These are phyloP conservation scores for Dascillus cervinus DNA, from an alignment of 2,888 invertebrate genomes.

Conservation along the genomic window DNA sequence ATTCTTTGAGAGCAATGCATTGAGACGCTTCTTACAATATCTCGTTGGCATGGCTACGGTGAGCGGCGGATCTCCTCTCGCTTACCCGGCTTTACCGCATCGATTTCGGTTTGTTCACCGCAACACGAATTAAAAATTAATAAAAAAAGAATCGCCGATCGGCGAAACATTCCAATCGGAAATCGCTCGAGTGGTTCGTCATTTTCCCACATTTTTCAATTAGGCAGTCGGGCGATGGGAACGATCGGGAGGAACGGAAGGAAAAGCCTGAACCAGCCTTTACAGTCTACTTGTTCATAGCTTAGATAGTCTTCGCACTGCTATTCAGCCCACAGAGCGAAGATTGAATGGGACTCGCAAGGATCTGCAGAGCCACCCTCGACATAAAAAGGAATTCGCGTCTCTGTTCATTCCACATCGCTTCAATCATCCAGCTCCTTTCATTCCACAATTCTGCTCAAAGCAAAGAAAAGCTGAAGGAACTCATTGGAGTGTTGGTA, in stretches of 20 bases:
- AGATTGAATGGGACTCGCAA: background rate
- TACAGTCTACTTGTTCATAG: background rate
- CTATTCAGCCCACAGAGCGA: background rate
- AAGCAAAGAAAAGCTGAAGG: background rate
- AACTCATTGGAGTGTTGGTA: background rate
- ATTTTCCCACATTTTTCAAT: background rate
- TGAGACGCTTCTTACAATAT: constrained; percentile 27
- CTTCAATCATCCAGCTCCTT: too few species aligned
- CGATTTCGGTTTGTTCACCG: background rate
- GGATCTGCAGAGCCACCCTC: background rate
- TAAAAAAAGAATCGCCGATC: background rate
- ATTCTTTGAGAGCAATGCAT: constrained; percentile 29
- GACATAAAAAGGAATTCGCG: background rate
- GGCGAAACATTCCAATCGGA: background rate
- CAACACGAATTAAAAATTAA: background rate
- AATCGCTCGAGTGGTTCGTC: background rate
- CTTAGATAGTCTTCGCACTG: background rate
- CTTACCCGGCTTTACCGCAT: background rate
- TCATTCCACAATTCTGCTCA: background rate
- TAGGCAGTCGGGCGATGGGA: too few species aligned
- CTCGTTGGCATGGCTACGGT: constrained; percentile 34
- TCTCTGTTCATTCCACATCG: background rate
- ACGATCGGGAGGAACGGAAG: background rate
- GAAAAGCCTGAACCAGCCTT: background rate
- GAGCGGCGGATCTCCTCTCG: constrained; percentile 6